Evolutionary conservation across 2,888 invertebrate species (phyloP), one percentile per base, ranked within the genome.

Genomic region (Pollenia labialis): DNA sequence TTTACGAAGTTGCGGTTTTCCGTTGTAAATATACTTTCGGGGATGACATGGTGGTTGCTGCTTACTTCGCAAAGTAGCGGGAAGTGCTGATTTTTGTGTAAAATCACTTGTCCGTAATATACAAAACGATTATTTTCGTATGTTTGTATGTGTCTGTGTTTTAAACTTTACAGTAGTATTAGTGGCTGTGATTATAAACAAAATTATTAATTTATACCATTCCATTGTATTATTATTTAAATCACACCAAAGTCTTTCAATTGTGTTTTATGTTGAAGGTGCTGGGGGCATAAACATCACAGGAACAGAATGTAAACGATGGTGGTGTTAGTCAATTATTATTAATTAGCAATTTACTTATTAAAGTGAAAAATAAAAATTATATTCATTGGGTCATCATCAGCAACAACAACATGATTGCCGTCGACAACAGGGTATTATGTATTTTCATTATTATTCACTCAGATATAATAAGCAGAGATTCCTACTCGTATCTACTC

Each of bases 271-370:
- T 50, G 12, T 81, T 56, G 18, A 23, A 54, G 72, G 12, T 54
- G 71, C 50, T 40, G 56, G 50, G 18, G 18, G 62, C 77, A 32
- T 42, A 60, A 56, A 18, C 46, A 69, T 6, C 32, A 32, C 32
- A 32, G 32, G 32, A 32, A 32, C 32, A 32, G 6, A 64, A 66
- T 46, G 40, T 74, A 14, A 52, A 23, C 56, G 44, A 14, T 60
- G 58, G 58, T 81, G 66, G 81, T 82, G 68, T 82, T 60, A 75
- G 50, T 76, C 75, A 82, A 76, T 82, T 82, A 76, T 82, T 82
- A 69, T 82, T 82, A 82, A 82, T 75, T 82, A 82, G 69, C 68
- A 82, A 75, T 82, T 82, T 75, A 75, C 76, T 74, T 82, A 54
- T 75, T 76, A 82, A 75, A 81, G 74, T 75, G 74, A 66, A 74